Base-by-base conservation (phyloP, 2,113 vertebrate species). In the Pedetes capensis region DNA sequence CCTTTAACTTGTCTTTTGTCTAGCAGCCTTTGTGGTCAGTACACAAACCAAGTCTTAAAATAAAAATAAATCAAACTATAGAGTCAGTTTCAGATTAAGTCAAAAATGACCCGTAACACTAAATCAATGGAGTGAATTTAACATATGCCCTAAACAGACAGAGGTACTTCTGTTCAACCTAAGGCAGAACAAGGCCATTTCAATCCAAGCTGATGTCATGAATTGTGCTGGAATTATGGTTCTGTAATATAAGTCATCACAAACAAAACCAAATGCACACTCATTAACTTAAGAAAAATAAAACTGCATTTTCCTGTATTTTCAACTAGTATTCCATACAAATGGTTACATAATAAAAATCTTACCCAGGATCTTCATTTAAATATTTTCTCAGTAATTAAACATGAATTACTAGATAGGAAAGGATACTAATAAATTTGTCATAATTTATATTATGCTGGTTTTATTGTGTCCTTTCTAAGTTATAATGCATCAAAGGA, bases 51-150 rank as follows among this genome's bases (percentile, higher is more conserved):
- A 96, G 37, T 61, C 75, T 95, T 83, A 95, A 91, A 59, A 96
- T 91, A 47, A 69, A 83, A 86, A 90, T 75, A 97, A 95, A 93
- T 92, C 94, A 97, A 57, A 53, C 5, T 87, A 47, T 96, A 57
- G 81, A 97, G 51, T 61, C 75, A 76, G 6, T 95, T 97, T 92
- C 68, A 97, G 88, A 97, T 12, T 80, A 96, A 97, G 86, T 47
- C 74, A 91, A 98, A 96, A 63, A 97, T 96, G 92, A 97, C 76
- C 32, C 91, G 64, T 94, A 92, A 80, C 64, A 82, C 13, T 85
- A 51, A 59, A 71, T 95, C 42, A 84, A 14, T 89, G 66, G 29
- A 87, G 66, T 55, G 78, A 74, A 34, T 84, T 94, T 95, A 84
- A 87, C 64, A 89, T 75, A 14, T 87, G 49, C 8, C 49, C 32